phyloP scores from a whole-genome alignment of 2,113 vertebrate species.

The Psephotus haematonotus region DNA sequence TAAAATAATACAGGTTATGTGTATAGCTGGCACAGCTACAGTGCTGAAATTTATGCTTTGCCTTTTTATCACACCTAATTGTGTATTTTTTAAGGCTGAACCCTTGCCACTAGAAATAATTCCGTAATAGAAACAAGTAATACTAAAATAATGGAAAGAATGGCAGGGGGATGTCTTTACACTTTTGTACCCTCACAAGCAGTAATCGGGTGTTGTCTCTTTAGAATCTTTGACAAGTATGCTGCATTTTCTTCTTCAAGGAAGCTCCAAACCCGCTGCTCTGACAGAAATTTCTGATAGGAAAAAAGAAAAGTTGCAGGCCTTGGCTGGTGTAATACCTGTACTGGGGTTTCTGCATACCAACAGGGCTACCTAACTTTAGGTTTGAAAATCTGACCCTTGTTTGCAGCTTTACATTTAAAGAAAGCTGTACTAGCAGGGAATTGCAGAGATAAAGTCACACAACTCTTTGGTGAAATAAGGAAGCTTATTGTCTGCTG shows the following conservation, averaged over 20 bases:
- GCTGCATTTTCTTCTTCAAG: neutral
- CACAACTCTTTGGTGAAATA: neutral
- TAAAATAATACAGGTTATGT: neutral
- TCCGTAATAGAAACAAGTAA: neutral
- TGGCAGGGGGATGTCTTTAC: rapidly evolving
- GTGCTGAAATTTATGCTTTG: neutral
- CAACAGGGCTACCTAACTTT: neutral
- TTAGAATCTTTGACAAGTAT: neutral
- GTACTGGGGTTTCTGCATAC: slow-evolving; percentile 38
- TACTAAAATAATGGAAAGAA: neutral
- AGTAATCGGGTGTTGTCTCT: neutral
- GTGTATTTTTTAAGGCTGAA: neutral
- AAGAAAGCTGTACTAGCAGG: neutral
- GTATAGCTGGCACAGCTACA: neutral
- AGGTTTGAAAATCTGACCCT: neutral
- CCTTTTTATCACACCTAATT: neutral
- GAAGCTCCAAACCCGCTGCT: neutral
- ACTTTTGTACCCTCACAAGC: neutral
- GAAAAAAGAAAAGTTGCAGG: neutral
- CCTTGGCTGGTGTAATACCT: neutral
- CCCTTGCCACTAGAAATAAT: neutral
- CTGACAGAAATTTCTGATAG: neutral
- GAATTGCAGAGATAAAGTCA: neutral
- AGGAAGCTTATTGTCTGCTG: neutral
- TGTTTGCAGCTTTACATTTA: neutral